Evolutionary conservation across 1,140 invertebrate species (phyloP).

Genomic region (Phymastichus coffea): DNA sequence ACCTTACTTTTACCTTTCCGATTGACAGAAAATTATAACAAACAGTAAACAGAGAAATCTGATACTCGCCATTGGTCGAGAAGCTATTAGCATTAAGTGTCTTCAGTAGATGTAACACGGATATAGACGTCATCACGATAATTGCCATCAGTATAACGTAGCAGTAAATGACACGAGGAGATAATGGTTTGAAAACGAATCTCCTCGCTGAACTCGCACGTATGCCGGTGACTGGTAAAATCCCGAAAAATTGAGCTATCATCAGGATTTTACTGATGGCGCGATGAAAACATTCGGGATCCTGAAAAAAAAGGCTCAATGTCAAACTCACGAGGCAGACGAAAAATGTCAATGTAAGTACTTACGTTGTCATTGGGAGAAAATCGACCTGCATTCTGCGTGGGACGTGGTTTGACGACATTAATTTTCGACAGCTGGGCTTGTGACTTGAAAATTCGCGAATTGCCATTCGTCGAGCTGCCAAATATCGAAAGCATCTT

Average conservation of each 20-base stretch:
- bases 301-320: conserved; percentile 30
- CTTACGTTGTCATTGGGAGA: neutral
- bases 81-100: conserved; percentile 42
- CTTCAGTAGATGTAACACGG: conserved; percentile 45
- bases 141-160: conserved; percentile 29
- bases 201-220: conserved; percentile 31
- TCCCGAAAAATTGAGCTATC: conserved; percentile 48
- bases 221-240: conserved; percentile 45
- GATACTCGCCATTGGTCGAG: conserved; percentile 43
- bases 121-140: conserved; percentile 36
- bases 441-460: neutral
- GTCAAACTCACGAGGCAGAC: no score
- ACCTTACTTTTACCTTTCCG: no score
- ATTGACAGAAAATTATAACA: no score
- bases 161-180: conserved; percentile 37
- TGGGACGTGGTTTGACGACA: neutral
- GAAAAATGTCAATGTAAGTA: neutral
- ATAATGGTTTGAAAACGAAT: conserved; percentile 36
- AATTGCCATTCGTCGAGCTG: neutral
- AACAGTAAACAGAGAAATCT: no score
- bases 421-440: conserved; percentile 1
- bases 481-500: conserved; percentile 14
- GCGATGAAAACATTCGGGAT: conserved; percentile 46
- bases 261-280: conserved; percentile 41
- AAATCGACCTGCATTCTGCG: neutral